Evolutionary conservation across 2,888 invertebrate genomes (phyloP).

Genomic region (Mythimna impura): DNA sequence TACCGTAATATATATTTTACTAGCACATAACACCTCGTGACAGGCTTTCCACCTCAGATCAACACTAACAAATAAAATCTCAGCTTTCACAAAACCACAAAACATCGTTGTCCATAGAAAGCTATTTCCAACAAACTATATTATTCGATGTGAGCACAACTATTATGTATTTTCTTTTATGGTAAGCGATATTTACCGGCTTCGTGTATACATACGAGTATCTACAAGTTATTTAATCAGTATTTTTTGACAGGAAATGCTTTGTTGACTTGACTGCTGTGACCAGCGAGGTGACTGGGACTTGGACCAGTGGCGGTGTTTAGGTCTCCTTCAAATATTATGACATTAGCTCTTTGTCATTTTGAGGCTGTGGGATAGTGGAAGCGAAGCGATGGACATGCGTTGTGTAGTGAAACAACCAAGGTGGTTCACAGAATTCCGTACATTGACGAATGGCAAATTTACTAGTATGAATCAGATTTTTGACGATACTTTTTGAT

Average conservation of each 20-base stretch:
- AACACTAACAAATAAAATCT: conserved; percentile 40
- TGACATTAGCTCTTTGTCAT: conserved; percentile 56
- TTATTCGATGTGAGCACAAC: conserved; percentile 40
- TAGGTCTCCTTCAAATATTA: conserved; percentile 63
- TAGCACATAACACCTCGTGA: conserved; percentile 1
- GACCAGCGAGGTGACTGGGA: conserved; percentile 28
- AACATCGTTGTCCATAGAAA: conserved; percentile 48
- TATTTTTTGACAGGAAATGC: conserved; percentile 67
- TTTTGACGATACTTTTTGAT: too few species aligned
- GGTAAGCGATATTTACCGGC: conserved; percentile 53
- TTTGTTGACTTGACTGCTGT: conserved; percentile 61
- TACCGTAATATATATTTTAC: conserved; percentile 15
- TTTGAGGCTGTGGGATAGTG: conserved; percentile 30
- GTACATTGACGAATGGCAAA: too few species aligned
- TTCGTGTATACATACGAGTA: conserved; percentile 28
- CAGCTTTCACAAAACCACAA: conserved; percentile 63
- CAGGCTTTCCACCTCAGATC: conserved; percentile 35
- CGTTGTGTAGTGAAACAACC: not conserved
- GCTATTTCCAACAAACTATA: conserved; percentile 56
- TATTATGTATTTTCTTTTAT: conserved; percentile 44
- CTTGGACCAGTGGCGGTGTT: conserved; percentile 41
- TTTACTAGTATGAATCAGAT: too few species aligned
- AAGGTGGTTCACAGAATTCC: too few species aligned
- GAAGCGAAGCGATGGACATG: conserved; percentile 2
- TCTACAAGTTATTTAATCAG: conserved; percentile 64